Evolutionary conservation across 2,888 invertebrate genomes (phyloP).

Genomic region (Heterodera filipjevi): DNA sequence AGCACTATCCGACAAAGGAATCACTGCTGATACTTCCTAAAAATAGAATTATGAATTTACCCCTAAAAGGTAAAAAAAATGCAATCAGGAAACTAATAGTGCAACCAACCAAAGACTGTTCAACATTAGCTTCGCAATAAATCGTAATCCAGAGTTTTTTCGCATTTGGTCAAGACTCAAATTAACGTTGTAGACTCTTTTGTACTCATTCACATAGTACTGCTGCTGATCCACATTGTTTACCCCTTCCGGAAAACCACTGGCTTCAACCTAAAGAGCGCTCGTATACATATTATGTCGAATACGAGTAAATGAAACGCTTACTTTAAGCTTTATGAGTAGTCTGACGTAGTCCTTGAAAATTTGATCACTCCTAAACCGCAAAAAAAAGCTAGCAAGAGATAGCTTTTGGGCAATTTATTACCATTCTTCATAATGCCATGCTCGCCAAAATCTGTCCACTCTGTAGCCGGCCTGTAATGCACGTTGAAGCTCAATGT

Average conservation of each 20-base stretch:
- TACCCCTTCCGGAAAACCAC: neutral
- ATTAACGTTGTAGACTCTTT: neutral
- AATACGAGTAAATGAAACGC: too few relatives aligned
- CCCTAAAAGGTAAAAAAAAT: constrained; percentile 8
- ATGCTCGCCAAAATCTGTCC: neutral
- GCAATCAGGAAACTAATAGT: neutral
- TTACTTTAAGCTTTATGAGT: neutral
- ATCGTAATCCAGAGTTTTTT: neutral
- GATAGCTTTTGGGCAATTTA: too few relatives aligned
- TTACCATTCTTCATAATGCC: neutral
- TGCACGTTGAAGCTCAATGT: constrained; percentile 2
- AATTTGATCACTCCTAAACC: neutral
- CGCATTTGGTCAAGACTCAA: neutral
- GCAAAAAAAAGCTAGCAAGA: too few relatives aligned
- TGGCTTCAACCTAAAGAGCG: neutral
- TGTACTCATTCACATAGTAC: neutral
- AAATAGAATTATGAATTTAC: constrained; percentile 8
- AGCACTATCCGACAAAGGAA: neutral
- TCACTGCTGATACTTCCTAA: neutral
- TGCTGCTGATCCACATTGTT: neutral
- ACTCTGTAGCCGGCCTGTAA: neutral
- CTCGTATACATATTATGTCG: neutral
- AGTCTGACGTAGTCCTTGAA: neutral
- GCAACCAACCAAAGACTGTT: constrained; percentile 6
- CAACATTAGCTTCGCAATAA: neutral